Base-by-base conservation (phyloP, 2,113 vertebrate genomes). In the Poicephalus gulielmi region DNA sequence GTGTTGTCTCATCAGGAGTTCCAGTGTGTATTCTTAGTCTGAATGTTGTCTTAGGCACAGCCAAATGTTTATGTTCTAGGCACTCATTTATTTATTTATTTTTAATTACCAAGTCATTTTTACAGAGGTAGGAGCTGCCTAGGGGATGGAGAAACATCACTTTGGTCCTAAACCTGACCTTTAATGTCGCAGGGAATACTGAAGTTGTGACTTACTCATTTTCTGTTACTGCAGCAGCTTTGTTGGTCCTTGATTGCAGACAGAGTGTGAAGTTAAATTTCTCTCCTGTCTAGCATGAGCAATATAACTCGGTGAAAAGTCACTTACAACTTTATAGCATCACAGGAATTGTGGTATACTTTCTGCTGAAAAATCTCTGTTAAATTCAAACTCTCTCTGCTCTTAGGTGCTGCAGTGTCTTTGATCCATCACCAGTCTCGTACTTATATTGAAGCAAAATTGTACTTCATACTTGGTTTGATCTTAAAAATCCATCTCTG, bases 401-500 rank as follows among this genome's bases (percentile, higher is more conserved):
- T 84, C 15, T 62, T 67, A 35, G 66, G 33, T 89, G 52, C 80
- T 66, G 41, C 62, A n/a, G 41, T 76, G 49, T 50, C 75, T 95
- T 92, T 91, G 77, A 91, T 93, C 33, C 41, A 95, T 94, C 5
- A 4, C 63, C 43, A 71, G 35, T 85, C 86, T 85, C 28, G 27
- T 62, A 66, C 50, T 94, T 88, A 24, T 18, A 83, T 75, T 83
- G 95, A 85, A 91, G 70, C 52, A 95, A 87, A 93, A 95, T 91
- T 93, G 37, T 85, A n/a, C 78, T 91, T 95, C 82, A 46, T 96
- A 92, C 64, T 90, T 93, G 78, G 52, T 81, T 96, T 92, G 85
- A 67, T 87, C 85, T 95, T 96, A 95, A 94, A 95, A 92, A 85
- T 78, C 71, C 24, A 59, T 86, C 83, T 85, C 0, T 92, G 16